Evolutionary conservation across 2,888 invertebrate species (phyloP), one percentile per base, ranked within the genome.

Genomic region (Lasius platythorax): DNA sequence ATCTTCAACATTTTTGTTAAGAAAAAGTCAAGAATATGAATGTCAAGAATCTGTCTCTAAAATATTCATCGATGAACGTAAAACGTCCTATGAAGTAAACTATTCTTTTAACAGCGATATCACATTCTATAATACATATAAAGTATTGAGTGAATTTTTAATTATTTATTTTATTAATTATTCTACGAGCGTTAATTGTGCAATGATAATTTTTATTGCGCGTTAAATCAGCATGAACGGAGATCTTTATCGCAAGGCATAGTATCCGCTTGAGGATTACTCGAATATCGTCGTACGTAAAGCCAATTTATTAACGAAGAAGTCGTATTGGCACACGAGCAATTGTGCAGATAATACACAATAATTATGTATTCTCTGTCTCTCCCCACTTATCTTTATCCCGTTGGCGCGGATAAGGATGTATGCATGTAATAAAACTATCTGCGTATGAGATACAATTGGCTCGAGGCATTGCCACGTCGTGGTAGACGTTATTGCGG

Each of bases 301-400:
- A 30, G 43, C 23, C 23, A 40, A 53, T 53, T 53, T 46, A 46
- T 81, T 73, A 73, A 73, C 73, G 46, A 81, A 46, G 28, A 37
- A 50, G 37, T 46, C 68, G 40, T 28, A 68, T 58, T 40, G 56
- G n/a, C 40, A 33, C 46, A 23, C 73, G 8, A 61, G 56, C 79
- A 72, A 43, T 79, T 37, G 58, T 28, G 23, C 30, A 72, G 73
- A 68, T 68, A 68, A 56, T 68, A 81, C 61, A 37, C 61, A 37
- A 73, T 81, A 81, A 81, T 81, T 81, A 73, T 61, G 79, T 61
- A 61, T 46, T 72, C 61, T 46, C 73, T 79, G 72, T 73, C 72
- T 53, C 53, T 53, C 50, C 8, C 18, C 46, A 61, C 23, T 61
- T 72, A 72, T 61, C 72, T 72, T 73, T 61, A 81, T 81, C 46